Evolutionary conservation across 2,797 vertebrate species (phyloP).

Genomic region (Brachyalestes nurse): DNA sequence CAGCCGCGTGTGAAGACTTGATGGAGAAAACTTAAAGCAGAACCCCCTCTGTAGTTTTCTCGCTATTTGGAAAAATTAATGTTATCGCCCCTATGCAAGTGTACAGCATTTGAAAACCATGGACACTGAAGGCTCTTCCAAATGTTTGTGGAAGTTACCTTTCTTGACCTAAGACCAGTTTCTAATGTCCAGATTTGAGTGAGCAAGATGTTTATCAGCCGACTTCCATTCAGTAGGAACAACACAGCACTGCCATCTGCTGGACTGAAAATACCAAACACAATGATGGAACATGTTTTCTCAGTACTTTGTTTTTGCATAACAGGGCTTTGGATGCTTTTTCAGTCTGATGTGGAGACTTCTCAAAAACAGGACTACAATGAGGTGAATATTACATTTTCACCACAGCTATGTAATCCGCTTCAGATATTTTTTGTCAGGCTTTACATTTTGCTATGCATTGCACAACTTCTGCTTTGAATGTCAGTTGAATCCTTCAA

Average conservation of each 20-base stretch:
- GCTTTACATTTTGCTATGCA: slow-evolving; percentile 18
- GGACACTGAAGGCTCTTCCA: not conserved
- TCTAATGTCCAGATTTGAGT: not conserved
- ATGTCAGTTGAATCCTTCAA: slow-evolving; percentile 55
- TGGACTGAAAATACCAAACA: slow-evolving; percentile 61
- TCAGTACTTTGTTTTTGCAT: not conserved
- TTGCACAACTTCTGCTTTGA: slow-evolving; percentile 48
- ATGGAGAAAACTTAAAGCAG: not conserved
- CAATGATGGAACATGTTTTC: not conserved
- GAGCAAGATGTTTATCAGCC: not conserved
- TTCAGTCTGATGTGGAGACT: not conserved
- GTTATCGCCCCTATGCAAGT: no score
- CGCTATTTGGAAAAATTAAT: no score
- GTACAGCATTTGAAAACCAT: not conserved
- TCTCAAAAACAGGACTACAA: not conserved
- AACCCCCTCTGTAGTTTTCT: slow-evolving; percentile 13
- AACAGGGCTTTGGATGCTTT: slow-evolving; percentile 29
- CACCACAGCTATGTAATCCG: slow-evolving; percentile 22
- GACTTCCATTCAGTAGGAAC: not conserved
- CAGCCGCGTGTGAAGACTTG: not conserved
- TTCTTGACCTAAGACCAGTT: not conserved
- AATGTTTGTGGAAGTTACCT: not conserved
- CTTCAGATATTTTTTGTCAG: slow-evolving; percentile 7
- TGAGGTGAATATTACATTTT: slow-evolving; percentile 26
- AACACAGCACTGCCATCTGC: slow-evolving; percentile 66